Evolutionary conservation across 2,888 invertebrate genomes (phyloP), one percentile per base, ranked within the genome.

Genomic region (Malthinus seriepunctatus): DNA sequence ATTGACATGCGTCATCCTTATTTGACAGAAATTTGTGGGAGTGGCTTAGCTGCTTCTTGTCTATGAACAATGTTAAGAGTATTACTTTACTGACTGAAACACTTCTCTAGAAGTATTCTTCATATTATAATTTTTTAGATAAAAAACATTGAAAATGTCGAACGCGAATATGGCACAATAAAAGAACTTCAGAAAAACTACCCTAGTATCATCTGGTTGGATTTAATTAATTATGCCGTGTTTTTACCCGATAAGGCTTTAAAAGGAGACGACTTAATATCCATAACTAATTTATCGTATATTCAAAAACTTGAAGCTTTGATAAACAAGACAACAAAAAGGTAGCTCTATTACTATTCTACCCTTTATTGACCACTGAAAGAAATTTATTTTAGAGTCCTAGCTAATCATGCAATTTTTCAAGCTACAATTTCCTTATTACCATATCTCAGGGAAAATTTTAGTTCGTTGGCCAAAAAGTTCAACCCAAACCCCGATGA

Each of bases 321-420:
- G 8, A 39, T 69, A 7, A 31, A 57, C 11, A 11, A 33, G 8
- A 67, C 67, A 1, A 57, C 66, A 1, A 66, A 65, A 62, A 55
- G 64, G 68, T 68, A 69, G 46, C 4, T 0, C 1, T 9, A 48
- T 34, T 38, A 8, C 9, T n/a, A n/a, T n/a, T n/a, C n/a, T n/a
- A n/a, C n/a, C n/a, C n/a, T n/a, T 8, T 47, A 1, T 9, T 42
- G n/a, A 45, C 8, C 45, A 11, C 32, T 31, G 10, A 12, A 45
- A 31, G 23, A 8, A 11, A 45, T 32, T 32, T 32, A 33, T 9
- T 47, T 34, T 14, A 86, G 91, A 62, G 82, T 85, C 2, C 84
- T 90, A 70, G 93, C 95, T 2, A 97, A 97, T 81, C 97, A 97
- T 74, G 88, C 93, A 67, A 86, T 95, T 86, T 96, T 96, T 95